Base-by-base conservation (phyloP, 2,888 invertebrate species). In the Trimorus sp. region DNA sequence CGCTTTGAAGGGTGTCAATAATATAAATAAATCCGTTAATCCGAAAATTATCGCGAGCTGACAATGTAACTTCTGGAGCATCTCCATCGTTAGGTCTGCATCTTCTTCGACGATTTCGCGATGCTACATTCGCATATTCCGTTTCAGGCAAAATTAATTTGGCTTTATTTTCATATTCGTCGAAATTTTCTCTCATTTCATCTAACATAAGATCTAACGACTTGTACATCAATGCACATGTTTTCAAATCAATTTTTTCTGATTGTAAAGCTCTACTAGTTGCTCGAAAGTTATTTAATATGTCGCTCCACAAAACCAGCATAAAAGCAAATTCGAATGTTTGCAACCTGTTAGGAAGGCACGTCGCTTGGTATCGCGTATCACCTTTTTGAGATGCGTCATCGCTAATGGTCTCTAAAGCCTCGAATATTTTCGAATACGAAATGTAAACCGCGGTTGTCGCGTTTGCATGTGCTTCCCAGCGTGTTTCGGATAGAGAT, bases 71-170 rank as follows among this genome's bases (percentile, higher is more conserved):
- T 36, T 71, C 71, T 48, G 65, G 45, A 54, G 78, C 59, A 78
- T 59, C 38, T n/a, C 45, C 63, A 70, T 77, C 77, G 62, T 77
- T 77, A n/a, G 60, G 68, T 40, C 16, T 40, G 16, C 38, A 70
- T 63, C 15, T 51, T 65, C 70, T 63, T 15, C 42, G 38, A 8
- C 63, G 69, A 40, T 48, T 26, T 59, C 70, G 69, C 15, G 62
- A 48, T 38, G 40, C 38, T 15, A 62, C 54, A 65, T 53, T 48
- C 15, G 68, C 7, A 58, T 77, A 70, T 9, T 77, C 70, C 16
- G 48, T 56, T 38, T 56, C 58, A 5, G 70, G 77, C 36, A 78
- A 59, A 40, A 70, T 65, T 58, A 37, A 58, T 59, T 78, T 78
- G 0, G 71, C 70, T 40, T 56, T 59, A 12, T 59, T 58, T 54